Conservation (phyloP, 1,140 invertebrate species). For the Brachionus plicatilis region DNA sequence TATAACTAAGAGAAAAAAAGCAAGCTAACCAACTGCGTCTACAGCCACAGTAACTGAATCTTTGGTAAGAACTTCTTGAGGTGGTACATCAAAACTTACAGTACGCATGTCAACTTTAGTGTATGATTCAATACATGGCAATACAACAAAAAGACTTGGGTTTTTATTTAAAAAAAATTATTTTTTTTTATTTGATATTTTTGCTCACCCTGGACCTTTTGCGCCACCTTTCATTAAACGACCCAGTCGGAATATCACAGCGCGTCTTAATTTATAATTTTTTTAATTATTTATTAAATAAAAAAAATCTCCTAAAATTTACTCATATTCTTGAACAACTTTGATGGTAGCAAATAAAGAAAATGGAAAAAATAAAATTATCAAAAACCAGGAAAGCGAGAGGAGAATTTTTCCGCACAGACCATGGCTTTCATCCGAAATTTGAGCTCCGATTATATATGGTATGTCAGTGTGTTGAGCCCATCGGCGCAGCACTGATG, state of each 20-base stretch:
- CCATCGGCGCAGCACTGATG: background rate
- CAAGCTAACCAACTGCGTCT: constrained; percentile 39
- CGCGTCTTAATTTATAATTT: background rate
- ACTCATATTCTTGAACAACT: constrained; percentile 41
- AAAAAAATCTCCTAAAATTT: background rate
- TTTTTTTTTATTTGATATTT: background rate
- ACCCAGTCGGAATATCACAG: constrained; percentile 41
- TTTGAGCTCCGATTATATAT: constrained; percentile 33
- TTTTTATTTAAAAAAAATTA: background rate
- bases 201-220: constrained; percentile 41
- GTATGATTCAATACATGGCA: constrained; percentile 42
- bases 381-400: constrained; percentile 18
- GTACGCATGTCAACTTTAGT: constrained; percentile 42
- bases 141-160: background rate
- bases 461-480: constrained; percentile 32
- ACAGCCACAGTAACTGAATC: constrained; percentile 43
- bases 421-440: background rate
- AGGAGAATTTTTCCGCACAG: constrained; percentile 10
- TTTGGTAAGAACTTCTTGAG: constrained; percentile 43
- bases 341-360: constrained; percentile 25
- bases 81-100: constrained; percentile 42
- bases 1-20: background rate
- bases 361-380: constrained; percentile 32
- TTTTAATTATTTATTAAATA: background rate
- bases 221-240: constrained; percentile 33